These are phyloP conservation scores for Limnodromus scolopaceus DNA, from an alignment of 2,797 vertebrate species.

Conservation along the genomic window DNA sequence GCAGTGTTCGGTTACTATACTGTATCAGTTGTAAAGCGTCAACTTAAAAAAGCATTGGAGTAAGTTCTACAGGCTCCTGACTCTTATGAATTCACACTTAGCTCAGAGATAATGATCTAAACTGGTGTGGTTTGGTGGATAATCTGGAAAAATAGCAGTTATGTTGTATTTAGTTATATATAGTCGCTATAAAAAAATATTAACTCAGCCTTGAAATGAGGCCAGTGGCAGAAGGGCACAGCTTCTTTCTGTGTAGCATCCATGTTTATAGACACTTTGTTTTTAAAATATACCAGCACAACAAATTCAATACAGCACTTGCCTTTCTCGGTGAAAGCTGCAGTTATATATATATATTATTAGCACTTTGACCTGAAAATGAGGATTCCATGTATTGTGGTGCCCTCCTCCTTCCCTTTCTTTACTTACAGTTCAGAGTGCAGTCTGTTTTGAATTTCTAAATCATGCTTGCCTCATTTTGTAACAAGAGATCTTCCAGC, in stretches of 20 bases:
- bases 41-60: background rate
- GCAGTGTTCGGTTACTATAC: background rate
- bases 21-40: background rate
- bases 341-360: background rate
- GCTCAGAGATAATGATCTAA: background rate
- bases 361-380: background rate
- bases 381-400: background rate
- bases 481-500: background rate
- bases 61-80: background rate
- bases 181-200: background rate
- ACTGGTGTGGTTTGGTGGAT: background rate
- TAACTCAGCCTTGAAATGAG: background rate
- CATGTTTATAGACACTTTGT: background rate
- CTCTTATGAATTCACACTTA: background rate
- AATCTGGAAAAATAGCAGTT: background rate
- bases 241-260: background rate
- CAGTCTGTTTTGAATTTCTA: background rate
- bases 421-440: background rate
- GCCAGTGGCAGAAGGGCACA: background rate
- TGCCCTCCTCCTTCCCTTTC: background rate
- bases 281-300: background rate
- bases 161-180: background rate
- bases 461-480: background rate
- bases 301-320: background rate
- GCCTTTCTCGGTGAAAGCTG: background rate